Conservation (phyloP, 2,888 invertebrate species). For the Pasiphila rectangulata region DNA sequence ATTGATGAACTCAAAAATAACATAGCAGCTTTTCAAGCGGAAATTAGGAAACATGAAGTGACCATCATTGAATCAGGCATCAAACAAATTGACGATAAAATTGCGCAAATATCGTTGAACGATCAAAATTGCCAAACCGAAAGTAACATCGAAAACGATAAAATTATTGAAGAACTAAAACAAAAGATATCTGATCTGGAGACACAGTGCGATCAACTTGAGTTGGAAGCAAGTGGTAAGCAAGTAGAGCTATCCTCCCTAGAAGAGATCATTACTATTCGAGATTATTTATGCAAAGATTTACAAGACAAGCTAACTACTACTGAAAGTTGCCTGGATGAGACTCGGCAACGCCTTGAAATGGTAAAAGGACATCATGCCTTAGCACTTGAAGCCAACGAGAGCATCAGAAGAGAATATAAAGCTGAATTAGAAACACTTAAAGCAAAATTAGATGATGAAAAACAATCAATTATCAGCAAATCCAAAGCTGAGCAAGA, state of each 20-base stretch:
- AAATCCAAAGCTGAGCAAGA: constrained; percentile 66
- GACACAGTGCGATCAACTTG: constrained; percentile 59
- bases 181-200: constrained; percentile 54
- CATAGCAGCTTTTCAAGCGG: constrained; percentile 52
- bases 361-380: constrained; percentile 77
- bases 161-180: constrained; percentile 46
- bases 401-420: constrained; percentile 74
- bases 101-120: constrained; percentile 28
- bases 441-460: constrained; percentile 70
- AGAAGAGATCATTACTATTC: constrained; percentile 68
- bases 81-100: constrained; percentile 39
- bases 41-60: constrained; percentile 40
- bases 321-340: constrained; percentile 58
- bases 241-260: constrained; percentile 67
- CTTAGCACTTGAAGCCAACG: constrained; percentile 73
- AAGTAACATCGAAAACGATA: constrained; percentile 13
- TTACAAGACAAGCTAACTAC: constrained; percentile 66
- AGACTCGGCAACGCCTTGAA: constrained; percentile 69
- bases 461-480: constrained; percentile 60
- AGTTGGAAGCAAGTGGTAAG: constrained; percentile 64
- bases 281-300: constrained; percentile 71
- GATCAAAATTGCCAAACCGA: constrained; percentile 20
- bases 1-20: constrained; percentile 69
- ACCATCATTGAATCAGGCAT: constrained; percentile 19
- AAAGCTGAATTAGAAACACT: constrained; percentile 69